Evolutionary conservation across 2,797 vertebrate species (phyloP).

Genomic region (Otolemur crassicaudatus): DNA sequence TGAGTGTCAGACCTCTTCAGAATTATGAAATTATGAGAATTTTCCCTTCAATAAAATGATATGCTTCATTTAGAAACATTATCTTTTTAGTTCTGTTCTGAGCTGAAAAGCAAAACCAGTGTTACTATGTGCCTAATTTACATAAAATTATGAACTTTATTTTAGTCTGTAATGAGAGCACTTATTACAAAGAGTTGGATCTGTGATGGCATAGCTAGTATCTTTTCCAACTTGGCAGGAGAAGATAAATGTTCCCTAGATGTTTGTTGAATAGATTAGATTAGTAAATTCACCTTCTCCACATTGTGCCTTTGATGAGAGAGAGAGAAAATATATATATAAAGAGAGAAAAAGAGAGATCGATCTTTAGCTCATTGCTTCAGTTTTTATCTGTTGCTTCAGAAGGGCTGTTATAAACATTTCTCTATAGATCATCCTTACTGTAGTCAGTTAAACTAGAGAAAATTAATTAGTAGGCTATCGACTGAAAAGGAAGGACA

Average conservation of each 20-base stretch:
- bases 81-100: neutral
- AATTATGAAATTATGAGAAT: neutral
- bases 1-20: neutral
- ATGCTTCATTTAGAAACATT: neutral
- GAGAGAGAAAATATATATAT: neutral
- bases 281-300: neutral
- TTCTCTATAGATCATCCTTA: neutral
- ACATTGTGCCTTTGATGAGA: neutral
- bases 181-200: neutral
- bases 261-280: neutral
- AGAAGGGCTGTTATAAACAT: neutral
- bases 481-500: neutral
- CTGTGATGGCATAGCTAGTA: neutral
- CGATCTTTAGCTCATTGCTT: neutral
- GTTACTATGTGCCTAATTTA: neutral
- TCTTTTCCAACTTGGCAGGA: slow-evolving; percentile 35
- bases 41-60: slow-evolving; percentile 27
- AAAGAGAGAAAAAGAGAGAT: neutral
- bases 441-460: neutral
- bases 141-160: neutral
- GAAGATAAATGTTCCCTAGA: neutral
- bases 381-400: neutral
- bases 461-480: neutral
- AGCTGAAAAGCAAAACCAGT: neutral
- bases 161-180: neutral